Conservation (phyloP, 2,113 vertebrate genomes). For the Toxostoma redivivum region DNA sequence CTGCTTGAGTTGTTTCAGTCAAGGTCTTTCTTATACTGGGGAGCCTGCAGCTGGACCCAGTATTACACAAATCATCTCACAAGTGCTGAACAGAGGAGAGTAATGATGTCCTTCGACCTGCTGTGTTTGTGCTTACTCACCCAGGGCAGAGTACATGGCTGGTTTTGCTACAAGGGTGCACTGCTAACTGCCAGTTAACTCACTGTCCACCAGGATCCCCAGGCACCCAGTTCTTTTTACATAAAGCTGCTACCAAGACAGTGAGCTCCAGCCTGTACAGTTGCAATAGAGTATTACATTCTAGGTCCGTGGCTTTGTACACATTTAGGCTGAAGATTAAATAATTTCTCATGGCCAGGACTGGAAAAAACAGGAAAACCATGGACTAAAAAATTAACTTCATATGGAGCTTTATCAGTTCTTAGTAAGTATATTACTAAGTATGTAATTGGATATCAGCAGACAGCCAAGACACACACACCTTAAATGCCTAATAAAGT, state of each 20-base stretch:
- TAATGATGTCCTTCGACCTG: accelerated
- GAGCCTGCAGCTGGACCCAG: background rate
- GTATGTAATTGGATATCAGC: background rate
- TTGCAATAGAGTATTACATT: background rate
- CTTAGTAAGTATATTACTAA: background rate
- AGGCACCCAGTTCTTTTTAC: background rate
- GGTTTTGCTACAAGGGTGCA: background rate
- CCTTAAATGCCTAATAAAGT: background rate
- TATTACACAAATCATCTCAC: background rate
- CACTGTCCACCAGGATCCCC: background rate
- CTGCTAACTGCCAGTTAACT: background rate
- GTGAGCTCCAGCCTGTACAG: background rate
- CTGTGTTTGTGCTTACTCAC: background rate
- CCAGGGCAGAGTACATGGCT: accelerated
- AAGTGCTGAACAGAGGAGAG: background rate
- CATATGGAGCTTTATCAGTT: background rate
- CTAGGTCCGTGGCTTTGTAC: background rate
- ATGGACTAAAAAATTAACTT: background rate
- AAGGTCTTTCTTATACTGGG: background rate
- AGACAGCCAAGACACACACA: background rate
- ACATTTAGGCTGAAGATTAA: background rate
- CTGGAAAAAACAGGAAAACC: background rate
- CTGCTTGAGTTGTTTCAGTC: background rate
- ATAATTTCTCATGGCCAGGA: background rate
- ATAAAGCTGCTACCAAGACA: background rate